Evolutionary conservation across 2,797 vertebrate genomes (phyloP), one percentile per base, ranked within the genome.

Genomic region (Geotrypetes seraphini): DNA sequence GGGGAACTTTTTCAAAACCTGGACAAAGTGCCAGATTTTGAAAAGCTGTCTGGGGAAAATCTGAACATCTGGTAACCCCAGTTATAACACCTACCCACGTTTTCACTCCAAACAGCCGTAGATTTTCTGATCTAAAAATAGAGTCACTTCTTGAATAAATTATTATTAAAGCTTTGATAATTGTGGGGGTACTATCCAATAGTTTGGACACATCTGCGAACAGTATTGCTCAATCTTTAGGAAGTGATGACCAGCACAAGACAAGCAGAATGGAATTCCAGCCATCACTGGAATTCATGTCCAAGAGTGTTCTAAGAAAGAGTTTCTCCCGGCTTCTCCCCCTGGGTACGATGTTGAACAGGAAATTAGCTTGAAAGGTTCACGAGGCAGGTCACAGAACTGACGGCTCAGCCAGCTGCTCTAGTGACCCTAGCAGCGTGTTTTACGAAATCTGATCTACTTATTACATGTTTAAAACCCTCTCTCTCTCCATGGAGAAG

Each of bases 221-320:
- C n/a, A n/a, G n/a, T n/a, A n/a, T 23, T 42, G 28, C 10, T 2
- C 46, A 32, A 34, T 34, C 45, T 33, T n/a, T 41, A 25, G 1
- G 46, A 42, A 56, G 47, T 61, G 61, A 64, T 61, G 61, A 64
- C 60, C 56, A 60, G 57, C 42, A 63, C 54, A 44, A 63, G 63
- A 71, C 69, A 71, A 63, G 48, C 56, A 37, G 66, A 73, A 66
- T 75, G 68, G 72, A 77, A 81, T 80, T 67, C 22, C 54, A 79
- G 66, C 62, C 74, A 75, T 81, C 72, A 73, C 73, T 75, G 77
- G 78, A 78, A 83, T 81, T 71, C 75, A 63, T 66, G 77, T 76
- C 72, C 71, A 58, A 73, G 65, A 64, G 55, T 45, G 60, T 63
- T 75, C 69, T 70, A 70, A 57, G 49, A 27, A 68, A 77, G 63